Conservation (phyloP, 1,140 invertebrate genomes). For the Harlomillsia oculata region DNA sequence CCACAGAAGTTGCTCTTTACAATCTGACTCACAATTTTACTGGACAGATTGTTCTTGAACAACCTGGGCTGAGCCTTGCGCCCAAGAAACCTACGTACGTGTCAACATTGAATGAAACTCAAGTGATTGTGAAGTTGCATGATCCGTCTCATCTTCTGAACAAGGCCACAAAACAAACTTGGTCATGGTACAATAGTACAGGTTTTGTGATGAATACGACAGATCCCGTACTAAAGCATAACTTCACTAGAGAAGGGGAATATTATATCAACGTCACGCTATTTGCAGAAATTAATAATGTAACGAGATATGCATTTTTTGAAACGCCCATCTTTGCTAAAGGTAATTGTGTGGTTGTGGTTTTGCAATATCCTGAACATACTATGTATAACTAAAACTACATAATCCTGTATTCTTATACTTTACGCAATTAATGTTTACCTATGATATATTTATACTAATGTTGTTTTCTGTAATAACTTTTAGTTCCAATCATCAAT, state of each 20-base stretch:
- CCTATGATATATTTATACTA: too few relatives aligned
- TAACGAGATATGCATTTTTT: slow-evolving; percentile 21
- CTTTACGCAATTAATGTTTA: too few relatives aligned
- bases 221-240: slow-evolving; percentile 7
- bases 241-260: slow-evolving; percentile 22
- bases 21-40: slow-evolving; percentile 20
- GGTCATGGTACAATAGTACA: slow-evolving; percentile 23
- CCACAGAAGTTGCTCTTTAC: background rate
- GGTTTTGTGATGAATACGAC: slow-evolving; percentile 23
- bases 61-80: slow-evolving; percentile 11
- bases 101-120: slow-evolving; percentile 23
- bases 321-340: slow-evolving; percentile 21
- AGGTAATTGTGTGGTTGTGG: too few relatives aligned
- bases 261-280: slow-evolving; percentile 19
- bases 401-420: too few relatives aligned
- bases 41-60: slow-evolving; percentile 15
- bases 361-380: too few relatives aligned
- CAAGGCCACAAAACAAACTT: slow-evolving; percentile 17
- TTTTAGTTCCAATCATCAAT: slow-evolving; percentile 32
- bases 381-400: too few relatives aligned
- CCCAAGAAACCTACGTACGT: background rate
- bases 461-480: too few relatives aligned
- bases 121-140: slow-evolving; percentile 19
- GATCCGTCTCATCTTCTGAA: slow-evolving; percentile 23
- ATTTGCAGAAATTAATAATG: slow-evolving; percentile 16